Evolutionary conservation across 2,888 invertebrate genomes (phyloP), one percentile per base, ranked within the genome.

Genomic region (Lasioglossum leucozonium): DNA sequence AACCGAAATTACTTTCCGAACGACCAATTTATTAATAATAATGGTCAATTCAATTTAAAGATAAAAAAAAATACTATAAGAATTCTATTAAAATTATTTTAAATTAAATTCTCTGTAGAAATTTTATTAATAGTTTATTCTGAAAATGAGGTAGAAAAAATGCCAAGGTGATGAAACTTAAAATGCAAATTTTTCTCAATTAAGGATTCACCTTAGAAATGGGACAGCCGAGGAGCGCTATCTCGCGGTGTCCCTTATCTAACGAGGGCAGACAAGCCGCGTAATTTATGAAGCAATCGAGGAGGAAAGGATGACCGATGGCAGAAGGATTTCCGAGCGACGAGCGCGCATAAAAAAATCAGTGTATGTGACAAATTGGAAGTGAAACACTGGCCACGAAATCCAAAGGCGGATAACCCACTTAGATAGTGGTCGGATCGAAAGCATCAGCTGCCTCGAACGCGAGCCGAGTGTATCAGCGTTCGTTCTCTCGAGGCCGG

Each of bases 351-450:
- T n/a, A 30, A 72, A 72, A 65, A 72, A 67, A 81, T 69, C 73
- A 62, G 13, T 77, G 74, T 40, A 42, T 69, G 78, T 81, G 86
- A 88, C 79, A 81, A 82, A 87, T 83, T 79, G 86, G 65, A 72
- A 78, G 30, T 42, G 81, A 73, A 47, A 73, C 65, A 62, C 74
- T 67, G 58, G 37, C 37, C 67, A 30, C 44, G 26, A 72, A 58
- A 42, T 30, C 11, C 67, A 62, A 69, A 65, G n/a, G 11, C n/a
- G 82, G 84, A 87, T 87, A 86, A 74, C 89, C 85, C 82, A 82
- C 79, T 85, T 87, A 85, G 87, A 85, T 90, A 85, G 67, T 18
- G 58, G 65, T n/a, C 72, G 75, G 51, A 88, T 88, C 87, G 73
- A 83, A 79, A 74, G 51, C 55, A 73, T 83, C 84, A 71, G 74